Conservation (phyloP, 2,888 invertebrate genomes). For the Pseudococcus jackbeardsleyi region DNA sequence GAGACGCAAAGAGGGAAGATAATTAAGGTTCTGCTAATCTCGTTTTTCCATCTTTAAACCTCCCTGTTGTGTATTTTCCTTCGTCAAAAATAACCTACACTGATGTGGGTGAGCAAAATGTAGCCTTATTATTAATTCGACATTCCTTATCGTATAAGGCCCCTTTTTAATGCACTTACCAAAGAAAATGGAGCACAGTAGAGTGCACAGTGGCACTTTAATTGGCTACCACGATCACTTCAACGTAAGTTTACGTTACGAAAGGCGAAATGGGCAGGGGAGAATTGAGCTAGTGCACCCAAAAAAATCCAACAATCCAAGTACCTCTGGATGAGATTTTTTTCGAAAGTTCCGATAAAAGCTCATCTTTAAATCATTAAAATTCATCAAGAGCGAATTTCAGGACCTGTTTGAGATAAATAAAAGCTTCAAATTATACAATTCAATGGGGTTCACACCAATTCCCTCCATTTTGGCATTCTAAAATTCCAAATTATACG, state of each 20-base stretch:
- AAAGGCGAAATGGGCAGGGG: background rate
- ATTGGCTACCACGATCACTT: conserved; percentile 9
- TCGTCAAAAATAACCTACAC: too few species aligned
- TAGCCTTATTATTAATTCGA: background rate
- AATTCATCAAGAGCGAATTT: background rate
- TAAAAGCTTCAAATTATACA: background rate
- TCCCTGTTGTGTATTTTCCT: too few species aligned
- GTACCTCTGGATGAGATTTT: background rate
- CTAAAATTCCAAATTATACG: too few species aligned
- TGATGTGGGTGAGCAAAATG: background rate
- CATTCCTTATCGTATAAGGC: background rate
- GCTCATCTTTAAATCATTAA: background rate
- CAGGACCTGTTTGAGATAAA: background rate
- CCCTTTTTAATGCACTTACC: background rate
- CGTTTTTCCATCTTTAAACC: background rate
- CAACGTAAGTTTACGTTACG: background rate
- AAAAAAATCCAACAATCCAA: background rate
- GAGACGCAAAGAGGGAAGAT: background rate
- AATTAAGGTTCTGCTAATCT: background rate
- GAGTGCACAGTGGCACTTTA: background rate
- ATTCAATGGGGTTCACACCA: too few species aligned
- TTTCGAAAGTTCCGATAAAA: conserved; percentile 13
- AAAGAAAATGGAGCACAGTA: background rate
- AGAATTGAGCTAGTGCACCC: background rate
- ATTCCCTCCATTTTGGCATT: too few species aligned